Base-by-base conservation (phyloP, 2,113 vertebrate genomes). In the Esox niger region DNA sequence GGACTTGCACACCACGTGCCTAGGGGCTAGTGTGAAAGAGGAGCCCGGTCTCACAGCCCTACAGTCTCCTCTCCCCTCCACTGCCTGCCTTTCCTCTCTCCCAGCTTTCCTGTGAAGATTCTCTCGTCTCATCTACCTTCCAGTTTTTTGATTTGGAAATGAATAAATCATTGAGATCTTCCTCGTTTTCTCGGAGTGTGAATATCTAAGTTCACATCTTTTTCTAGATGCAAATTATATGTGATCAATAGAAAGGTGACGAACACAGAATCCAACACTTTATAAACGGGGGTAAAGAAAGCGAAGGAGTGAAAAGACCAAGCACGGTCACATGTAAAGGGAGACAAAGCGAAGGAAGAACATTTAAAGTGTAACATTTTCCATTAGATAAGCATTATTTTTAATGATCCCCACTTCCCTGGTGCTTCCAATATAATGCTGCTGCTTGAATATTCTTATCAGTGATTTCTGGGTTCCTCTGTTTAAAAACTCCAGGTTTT, bases 101-200 rank as follows among this genome's bases (percentile, higher is more conserved):
- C 15, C 38, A 88, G 82, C 75, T 90, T 90, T 93, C 93, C 94
- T 96, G 93, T 95, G 95, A 98, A 96, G 95, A 96, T 91, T 91
- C 94, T 92, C 92, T 92, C 92, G 94, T 97, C 95, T 98, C 94
- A 97, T 96, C 96, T 95, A 96, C 93, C 93, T 95, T 93, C 91
- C 91, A 59, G 91, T 93, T 76, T 77, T 81, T 81, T 79, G 85
- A 90, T 92, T 95, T 94, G 91, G 90, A 94, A 95, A 98, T 98
- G 95, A 99, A 99, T 98, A 99, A 99, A 98, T 98, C 96, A 98
- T 96, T 94, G 93, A 90, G 91, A 93, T 91, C 93, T 93, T 95
- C 93, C 90, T 93, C 92, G 93, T 95, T 93, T 90, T 93, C 92
- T 93, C 91, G 82, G 91, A 93, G 93, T 93, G 92, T 94, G 92